Conservation (phyloP, 2,113 vertebrate genomes). For the Mormyrus lacerda region DNA sequence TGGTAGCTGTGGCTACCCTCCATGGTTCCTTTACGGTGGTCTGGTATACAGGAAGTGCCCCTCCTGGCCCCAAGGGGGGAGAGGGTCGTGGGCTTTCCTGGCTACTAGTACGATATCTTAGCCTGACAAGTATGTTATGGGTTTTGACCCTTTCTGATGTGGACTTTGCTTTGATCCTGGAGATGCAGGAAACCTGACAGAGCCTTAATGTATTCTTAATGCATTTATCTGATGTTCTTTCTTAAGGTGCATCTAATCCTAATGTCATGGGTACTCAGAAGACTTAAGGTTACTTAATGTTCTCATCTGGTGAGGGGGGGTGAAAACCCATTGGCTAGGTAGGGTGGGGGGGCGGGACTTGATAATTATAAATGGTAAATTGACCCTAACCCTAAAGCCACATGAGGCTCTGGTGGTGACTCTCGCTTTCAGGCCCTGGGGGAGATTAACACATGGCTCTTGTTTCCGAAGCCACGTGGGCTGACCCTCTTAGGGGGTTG, state of each 20-base stretch:
- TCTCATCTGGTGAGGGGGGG: not conserved
- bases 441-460: slow-evolving; percentile 7
- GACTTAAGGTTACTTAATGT: no score
- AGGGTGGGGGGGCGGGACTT: not conserved
- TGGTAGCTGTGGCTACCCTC: not conserved
- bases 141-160: not conserved
- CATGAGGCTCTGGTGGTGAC: not conserved
- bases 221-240: no score
- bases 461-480: not conserved
- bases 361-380: not conserved
- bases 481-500: not conserved
- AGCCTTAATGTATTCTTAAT: not conserved
- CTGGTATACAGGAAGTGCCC: not conserved
- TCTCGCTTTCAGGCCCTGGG: not conserved
- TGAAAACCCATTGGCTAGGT: not conserved
- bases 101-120: not conserved
- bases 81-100: not conserved
- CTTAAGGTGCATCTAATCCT: no score
- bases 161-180: not conserved
- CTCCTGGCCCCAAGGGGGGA: not conserved
- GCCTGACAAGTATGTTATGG: not conserved
- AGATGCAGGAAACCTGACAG: not conserved
- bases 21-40: not conserved
- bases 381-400: not conserved
- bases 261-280: no score